Evolutionary conservation across 2,797 vertebrate genomes (phyloP).

Genomic region (Jordanella pulchra): DNA sequence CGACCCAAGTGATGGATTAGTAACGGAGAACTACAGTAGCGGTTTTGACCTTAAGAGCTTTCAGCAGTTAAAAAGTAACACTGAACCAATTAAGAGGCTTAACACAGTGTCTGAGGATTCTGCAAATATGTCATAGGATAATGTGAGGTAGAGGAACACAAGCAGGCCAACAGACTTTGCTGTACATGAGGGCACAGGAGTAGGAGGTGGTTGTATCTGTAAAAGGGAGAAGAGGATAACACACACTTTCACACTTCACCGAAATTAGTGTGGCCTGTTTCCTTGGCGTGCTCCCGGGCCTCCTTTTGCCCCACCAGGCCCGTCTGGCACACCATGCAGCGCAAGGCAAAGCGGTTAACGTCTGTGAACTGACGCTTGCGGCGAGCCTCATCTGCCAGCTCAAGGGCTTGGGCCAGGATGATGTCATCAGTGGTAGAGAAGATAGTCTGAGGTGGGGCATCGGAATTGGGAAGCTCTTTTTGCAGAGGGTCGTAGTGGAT

Average conservation of each 20-base stretch:
- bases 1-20: slow-evolving; percentile 33
- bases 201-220: slow-evolving; percentile 46
- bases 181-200: slow-evolving; percentile 32
- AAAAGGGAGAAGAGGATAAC: slow-evolving; percentile 24
- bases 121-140: slow-evolving; percentile 58
- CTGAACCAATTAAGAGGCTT: slow-evolving; percentile 57
- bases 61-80: slow-evolving; percentile 65
- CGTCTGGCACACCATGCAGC: slow-evolving; percentile 96
- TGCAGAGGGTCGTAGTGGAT: slow-evolving; percentile 97
- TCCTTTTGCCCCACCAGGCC: slow-evolving; percentile 95
- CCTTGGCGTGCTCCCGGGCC: slow-evolving; percentile 95
- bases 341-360: slow-evolving; percentile 90
- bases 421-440: slow-evolving; percentile 90
- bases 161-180: slow-evolving; percentile 62
- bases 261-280: slow-evolving; percentile 96
- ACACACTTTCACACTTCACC: slow-evolving; percentile 88
- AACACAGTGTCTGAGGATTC: slow-evolving; percentile 53
- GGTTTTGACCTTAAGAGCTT: slow-evolving; percentile 50
- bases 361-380: slow-evolving; percentile 95
- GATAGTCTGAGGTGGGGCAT: slow-evolving; percentile 90
- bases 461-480: slow-evolving; percentile 79
- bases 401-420: slow-evolving; percentile 91
- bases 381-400: slow-evolving; percentile 93
- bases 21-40: slow-evolving; percentile 47
- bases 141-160: slow-evolving; percentile 83